Evolutionary conservation across 1,140 invertebrate species (phyloP).

Genomic region (Acromyrmex heyeri): DNA sequence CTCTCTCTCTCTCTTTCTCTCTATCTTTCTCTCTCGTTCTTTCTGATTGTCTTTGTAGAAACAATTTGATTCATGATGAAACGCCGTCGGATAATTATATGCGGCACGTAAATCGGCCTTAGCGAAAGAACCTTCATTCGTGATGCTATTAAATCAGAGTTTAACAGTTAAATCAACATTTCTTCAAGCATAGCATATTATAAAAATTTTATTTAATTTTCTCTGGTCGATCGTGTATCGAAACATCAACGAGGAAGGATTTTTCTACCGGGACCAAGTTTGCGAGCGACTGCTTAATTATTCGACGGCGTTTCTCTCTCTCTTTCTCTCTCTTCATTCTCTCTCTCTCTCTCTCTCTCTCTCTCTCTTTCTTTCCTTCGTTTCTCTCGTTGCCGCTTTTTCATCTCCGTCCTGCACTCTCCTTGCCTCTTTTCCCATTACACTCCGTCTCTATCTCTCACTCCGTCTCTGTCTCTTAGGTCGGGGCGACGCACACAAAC

Average conservation of each 20-base stretch:
- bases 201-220: conserved; percentile 10
- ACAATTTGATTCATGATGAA: conserved; percentile 43
- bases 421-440: conserved; percentile 37
- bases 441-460: conserved; percentile 71
- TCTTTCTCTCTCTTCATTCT: conserved; percentile 4
- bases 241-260: conserved; percentile 8
- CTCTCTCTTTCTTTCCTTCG: conserved; percentile 10
- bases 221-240: not conserved
- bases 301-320: conserved; percentile 7
- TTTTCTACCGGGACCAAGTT: not conserved
- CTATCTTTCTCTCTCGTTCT: conserved; percentile 47
- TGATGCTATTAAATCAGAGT: conserved; percentile 6
- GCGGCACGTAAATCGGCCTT: conserved; percentile 4
- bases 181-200: not conserved
- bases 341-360: not conserved
- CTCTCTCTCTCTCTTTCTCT: conserved; percentile 23
- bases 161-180: not conserved
- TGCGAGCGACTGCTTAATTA: conserved; percentile 19
- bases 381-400: conserved; percentile 51
- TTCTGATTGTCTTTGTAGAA: conserved; percentile 31
- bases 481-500: conserved; percentile 52
- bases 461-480: conserved; percentile 70
- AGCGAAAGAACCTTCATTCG: conserved; percentile 1
- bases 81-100: conserved; percentile 34
- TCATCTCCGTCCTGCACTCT: conserved; percentile 46